These are phyloP conservation scores for Bedellia somnulentella DNA, from an alignment of 2,888 invertebrate genomes.

Conservation along the genomic window DNA sequence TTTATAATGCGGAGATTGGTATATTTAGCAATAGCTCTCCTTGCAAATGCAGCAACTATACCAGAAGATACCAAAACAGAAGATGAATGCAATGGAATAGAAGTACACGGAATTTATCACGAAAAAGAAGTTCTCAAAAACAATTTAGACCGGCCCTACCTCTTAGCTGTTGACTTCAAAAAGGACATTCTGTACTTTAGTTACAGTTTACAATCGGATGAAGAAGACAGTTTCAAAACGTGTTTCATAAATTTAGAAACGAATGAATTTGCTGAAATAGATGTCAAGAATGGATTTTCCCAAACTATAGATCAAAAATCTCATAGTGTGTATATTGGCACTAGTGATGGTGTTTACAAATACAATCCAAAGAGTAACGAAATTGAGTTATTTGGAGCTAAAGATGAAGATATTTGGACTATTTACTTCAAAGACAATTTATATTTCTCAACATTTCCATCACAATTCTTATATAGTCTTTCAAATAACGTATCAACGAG, in stretches of 20 bases:
- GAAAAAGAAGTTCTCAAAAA: constrained; percentile 23
- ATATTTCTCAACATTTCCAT: constrained; percentile 30
- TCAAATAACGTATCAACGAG: constrained; percentile 19
- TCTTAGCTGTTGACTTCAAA: constrained; percentile 26
- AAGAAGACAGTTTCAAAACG: constrained; percentile 23
- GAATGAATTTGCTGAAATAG: constrained; percentile 24
- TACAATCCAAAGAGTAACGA: constrained; percentile 23
- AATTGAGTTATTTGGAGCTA: constrained; percentile 20
- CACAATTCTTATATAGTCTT: constrained; percentile 26
- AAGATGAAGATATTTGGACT: constrained; percentile 27
- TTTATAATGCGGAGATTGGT: too few relatives aligned
- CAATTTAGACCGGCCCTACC: constrained; percentile 27
- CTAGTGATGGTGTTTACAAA: constrained; percentile 33
- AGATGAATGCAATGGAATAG: too few relatives aligned
- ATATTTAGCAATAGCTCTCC: too few relatives aligned
- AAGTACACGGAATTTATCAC: too few relatives aligned
- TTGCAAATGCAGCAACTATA: too few relatives aligned
- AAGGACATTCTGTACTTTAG: constrained; percentile 34
- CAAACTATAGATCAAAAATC: constrained; percentile 28
- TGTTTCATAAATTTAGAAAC: constrained; percentile 28
- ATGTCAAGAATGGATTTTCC: constrained; percentile 28
- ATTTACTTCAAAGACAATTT: constrained; percentile 29
- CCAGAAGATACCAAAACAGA: too few relatives aligned
- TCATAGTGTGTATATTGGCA: constrained; percentile 31
- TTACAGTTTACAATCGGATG: constrained; percentile 18